Percentiles rank a stretch among this genome's conserved stretches.
These are phyloP conservation scores for Heliangelus exortis DNA, from an alignment of 2,797 vertebrate genomes.

Conservation along the genomic window DNA sequence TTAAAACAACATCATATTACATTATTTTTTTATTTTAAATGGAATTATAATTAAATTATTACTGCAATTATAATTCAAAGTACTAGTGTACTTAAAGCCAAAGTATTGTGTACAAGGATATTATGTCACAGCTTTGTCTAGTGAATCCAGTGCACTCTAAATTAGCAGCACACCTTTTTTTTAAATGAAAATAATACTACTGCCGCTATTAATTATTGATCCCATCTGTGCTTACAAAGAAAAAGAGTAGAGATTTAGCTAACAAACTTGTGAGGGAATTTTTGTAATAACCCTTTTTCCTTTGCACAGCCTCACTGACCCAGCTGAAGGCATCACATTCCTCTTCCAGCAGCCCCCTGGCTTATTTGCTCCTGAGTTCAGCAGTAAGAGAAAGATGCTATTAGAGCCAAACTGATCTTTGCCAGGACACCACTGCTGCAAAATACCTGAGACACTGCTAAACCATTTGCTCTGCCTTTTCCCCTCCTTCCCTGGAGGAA, in stretches of 20 bases:
- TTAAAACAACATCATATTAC: not conserved
- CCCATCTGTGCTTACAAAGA: not conserved
- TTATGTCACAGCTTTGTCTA: accelerated
- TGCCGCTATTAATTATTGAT: not conserved
- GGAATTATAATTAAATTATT: not conserved
- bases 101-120: not conserved
- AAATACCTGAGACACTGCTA: not conserved
- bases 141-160: not conserved
- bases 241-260: not conserved
- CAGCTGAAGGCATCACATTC: not conserved
- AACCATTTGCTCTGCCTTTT: not conserved
- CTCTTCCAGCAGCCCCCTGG: not conserved
- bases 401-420: not conserved
- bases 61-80: not conserved
- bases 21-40: not conserved
- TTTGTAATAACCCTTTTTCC: not conserved
- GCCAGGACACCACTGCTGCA: not conserved
- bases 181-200: not conserved
- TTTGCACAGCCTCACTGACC: not conserved
- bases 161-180: not conserved
- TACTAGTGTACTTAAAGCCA: not conserved
- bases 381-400: not conserved
- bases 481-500: not conserved
- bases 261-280: not conserved
- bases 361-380: not conserved